Evolutionary conservation across 2,113 vertebrate species (phyloP).

Genomic region (Chaenocephalus aceratus): DNA sequence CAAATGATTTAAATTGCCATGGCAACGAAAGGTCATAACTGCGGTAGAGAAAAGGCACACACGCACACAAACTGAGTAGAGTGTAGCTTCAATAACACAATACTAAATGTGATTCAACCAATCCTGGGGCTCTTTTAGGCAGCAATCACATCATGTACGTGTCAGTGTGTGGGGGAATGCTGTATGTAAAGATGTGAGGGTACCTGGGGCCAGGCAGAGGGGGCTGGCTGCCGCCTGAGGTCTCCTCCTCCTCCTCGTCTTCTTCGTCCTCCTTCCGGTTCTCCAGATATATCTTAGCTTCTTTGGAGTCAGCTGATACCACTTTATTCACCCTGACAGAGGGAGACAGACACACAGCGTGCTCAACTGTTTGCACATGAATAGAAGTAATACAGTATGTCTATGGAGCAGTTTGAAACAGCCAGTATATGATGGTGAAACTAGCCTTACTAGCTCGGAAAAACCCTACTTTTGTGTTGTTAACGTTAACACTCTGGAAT

Average conservation of each 20-base stretch:
- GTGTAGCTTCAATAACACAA: too few species aligned
- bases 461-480: neutral
- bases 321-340: constrained; percentile 92
- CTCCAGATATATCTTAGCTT: constrained; percentile 91
- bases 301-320: constrained; percentile 90
- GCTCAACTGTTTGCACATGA: neutral
- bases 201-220: constrained; percentile 76
- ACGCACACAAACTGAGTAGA: neutral
- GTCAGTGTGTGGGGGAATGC: neutral
- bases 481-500: too few species aligned
- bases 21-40: constrained; percentile 23
- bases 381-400: neutral
- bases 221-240: neutral
- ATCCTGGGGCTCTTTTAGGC: neutral
- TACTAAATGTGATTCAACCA: neutral
- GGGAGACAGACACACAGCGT: neutral
- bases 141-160: neutral
- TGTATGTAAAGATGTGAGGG: neutral
- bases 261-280: constrained; percentile 69
- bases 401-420: neutral
- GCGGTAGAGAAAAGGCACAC: neutral
- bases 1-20: constrained; percentile 28
- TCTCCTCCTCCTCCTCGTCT: constrained; percentile 10
- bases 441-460: neutral
- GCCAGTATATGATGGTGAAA: neutral